Evolutionary conservation across 2,797 vertebrate genomes (phyloP).

Genomic region (Heterohyrax brucei): DNA sequence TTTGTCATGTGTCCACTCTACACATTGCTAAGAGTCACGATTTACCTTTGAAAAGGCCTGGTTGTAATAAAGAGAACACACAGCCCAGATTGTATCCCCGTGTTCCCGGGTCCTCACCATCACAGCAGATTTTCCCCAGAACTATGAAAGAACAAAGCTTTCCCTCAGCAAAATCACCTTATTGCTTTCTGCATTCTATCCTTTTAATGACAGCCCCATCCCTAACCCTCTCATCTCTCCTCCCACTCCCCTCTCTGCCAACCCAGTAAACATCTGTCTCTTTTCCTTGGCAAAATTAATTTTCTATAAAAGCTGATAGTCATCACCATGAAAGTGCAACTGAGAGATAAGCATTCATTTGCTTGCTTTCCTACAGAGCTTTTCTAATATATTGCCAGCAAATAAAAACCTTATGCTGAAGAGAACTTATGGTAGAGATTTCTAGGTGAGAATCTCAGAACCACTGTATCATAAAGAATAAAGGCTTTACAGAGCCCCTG

Average conservation of each 20-base stretch:
- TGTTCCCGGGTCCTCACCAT: not conserved
- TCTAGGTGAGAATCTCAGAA: conserved; percentile 58
- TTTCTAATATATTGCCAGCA: not conserved
- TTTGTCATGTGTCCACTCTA: conserved; percentile 33
- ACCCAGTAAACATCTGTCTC: not conserved
- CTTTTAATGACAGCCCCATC: not conserved
- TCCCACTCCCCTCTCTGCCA: not conserved
- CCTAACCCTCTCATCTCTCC: not conserved
- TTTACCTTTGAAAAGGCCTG: not conserved
- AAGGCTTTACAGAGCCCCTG: conserved; percentile 14
- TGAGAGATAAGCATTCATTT: not conserved
- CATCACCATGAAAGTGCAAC: conserved; percentile 1
- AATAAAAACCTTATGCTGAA: conserved; percentile 64
- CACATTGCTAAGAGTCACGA: not conserved
- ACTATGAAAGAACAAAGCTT: not conserved
- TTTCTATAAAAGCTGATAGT: conserved; percentile 60
- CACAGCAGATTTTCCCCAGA: not conserved
- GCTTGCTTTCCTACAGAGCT: not conserved
- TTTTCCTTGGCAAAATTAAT: conserved; percentile 55
- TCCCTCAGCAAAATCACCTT: not conserved
- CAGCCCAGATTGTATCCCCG: not conserved
- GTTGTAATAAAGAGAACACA: not conserved
- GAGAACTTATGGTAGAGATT: conserved; percentile 58
- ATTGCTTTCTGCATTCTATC: not conserved
- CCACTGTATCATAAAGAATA: conserved; percentile 58